Evolutionary conservation across 2,113 vertebrate species (phyloP).

Genomic region (Triplophysa dalaica): DNA sequence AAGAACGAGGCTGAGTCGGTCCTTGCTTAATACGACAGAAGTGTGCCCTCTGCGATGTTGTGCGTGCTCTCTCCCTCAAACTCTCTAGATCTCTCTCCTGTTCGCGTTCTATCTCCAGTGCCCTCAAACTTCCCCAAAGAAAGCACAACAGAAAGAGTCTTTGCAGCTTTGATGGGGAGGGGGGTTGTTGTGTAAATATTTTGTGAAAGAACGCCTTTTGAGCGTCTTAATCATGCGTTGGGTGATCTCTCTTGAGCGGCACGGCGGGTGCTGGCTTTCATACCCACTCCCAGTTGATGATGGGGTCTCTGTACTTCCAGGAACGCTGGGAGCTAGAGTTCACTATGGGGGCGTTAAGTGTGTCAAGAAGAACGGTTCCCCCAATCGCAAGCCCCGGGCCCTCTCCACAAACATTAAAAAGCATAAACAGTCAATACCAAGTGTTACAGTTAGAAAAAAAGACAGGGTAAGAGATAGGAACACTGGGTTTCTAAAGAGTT

Average conservation of each 20-base stretch:
- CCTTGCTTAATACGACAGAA: conserved; percentile 70
- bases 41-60: conserved; percentile 66
- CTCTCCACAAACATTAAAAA: conserved; percentile 76
- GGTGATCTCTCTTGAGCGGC: conserved; percentile 76
- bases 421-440: conserved; percentile 80
- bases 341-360: conserved; percentile 80
- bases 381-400: conserved; percentile 76
- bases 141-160: conserved; percentile 62
- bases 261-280: conserved; percentile 72
- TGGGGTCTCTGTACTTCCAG: conserved; percentile 74
- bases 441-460: conserved; percentile 70
- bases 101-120: conserved; percentile 66
- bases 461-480: conserved; percentile 66
- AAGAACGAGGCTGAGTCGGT: conserved; percentile 62
- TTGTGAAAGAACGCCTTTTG: conserved; percentile 64
- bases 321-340: conserved; percentile 79
- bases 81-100: conserved; percentile 63
- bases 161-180: conserved; percentile 69
- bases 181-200: conserved; percentile 74
- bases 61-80: conserved; percentile 54
- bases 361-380: conserved; percentile 79
- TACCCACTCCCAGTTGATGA: conserved; percentile 72
- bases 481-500: conserved; percentile 76
- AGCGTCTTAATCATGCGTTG: conserved; percentile 74
- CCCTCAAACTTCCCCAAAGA: conserved; percentile 69